Conservation (phyloP, 2,888 invertebrate genomes). For the Punctoribates punctum region DNA sequence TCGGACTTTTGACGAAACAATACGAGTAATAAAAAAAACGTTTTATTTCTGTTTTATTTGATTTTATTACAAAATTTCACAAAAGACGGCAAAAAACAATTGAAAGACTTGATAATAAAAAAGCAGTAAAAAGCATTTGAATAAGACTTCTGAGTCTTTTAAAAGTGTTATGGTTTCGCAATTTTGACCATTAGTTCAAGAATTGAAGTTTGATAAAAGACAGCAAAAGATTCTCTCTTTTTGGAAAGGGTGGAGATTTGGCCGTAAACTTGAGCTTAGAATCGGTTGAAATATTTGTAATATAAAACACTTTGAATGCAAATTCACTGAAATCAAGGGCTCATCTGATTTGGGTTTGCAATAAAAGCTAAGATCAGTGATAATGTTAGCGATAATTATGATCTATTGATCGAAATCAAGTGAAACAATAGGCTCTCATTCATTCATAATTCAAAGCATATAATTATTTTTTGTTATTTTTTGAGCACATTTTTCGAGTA, state of each 20-base stretch:
- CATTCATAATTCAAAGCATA: constrained; percentile 26
- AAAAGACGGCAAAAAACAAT: constrained; percentile 6
- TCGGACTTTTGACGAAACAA: constrained; percentile 2
- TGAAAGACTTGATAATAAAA: background rate
- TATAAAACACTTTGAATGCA: background rate
- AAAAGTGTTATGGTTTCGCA: too few species aligned
- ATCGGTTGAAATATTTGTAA: background rate
- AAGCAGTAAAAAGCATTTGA: background rate
- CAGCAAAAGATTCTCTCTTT: background rate
- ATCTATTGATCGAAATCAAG: constrained; percentile 25
- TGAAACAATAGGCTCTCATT: constrained; percentile 29
- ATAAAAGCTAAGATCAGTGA: background rate
- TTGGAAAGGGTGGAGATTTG: constrained; percentile 28
- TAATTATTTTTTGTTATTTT: constrained; percentile 28
- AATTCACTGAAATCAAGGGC: background rate
- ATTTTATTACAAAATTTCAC: constrained; percentile 9
- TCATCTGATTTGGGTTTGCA: constrained; percentile 22
- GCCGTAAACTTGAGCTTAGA: background rate
- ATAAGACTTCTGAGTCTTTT: background rate
- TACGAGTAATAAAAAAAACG: background rate
- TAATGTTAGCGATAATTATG: constrained; percentile 33
- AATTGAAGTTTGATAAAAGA: background rate
- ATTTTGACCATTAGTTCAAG: background rate
- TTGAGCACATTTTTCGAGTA: background rate
- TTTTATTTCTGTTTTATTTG: background rate